These are phyloP conservation scores for Oncorhynchus keta DNA, from an alignment of 2,113 vertebrate species.

Conservation along the genomic window DNA sequence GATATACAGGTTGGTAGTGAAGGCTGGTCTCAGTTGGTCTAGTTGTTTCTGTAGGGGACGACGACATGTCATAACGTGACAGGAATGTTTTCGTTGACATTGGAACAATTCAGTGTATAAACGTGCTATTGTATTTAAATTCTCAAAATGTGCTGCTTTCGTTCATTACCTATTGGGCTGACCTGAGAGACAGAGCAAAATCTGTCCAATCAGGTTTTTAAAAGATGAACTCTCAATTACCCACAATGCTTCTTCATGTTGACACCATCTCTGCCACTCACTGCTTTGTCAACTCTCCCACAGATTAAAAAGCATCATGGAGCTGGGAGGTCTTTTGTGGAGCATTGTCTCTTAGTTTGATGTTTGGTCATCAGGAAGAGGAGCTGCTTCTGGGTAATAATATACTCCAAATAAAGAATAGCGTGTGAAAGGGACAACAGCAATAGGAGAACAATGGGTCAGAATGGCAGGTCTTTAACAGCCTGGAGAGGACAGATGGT, in stretches of 20 bases:
- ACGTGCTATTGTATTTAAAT: no score
- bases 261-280: conserved; percentile 38
- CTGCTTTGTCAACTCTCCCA: conserved; percentile 12
- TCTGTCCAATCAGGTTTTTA: conserved; percentile 11
- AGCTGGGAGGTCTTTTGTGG: conserved; percentile 76
- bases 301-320: conserved; percentile 65
- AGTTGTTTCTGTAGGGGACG: not conserved
- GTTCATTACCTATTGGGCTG: not conserved
- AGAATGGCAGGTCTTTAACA: conserved; percentile 73
- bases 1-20: no score
- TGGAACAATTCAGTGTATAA: not conserved
- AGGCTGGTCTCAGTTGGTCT: no score
- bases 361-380: conserved; percentile 76
- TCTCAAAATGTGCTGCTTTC: no score
- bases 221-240: conserved; percentile 49
- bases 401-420: conserved; percentile 82
- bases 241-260: conserved; percentile 44
- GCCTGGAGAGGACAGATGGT: no score
- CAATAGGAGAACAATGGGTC: conserved; percentile 78
- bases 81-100: not conserved
- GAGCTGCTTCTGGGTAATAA: conserved; percentile 75
- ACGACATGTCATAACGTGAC: not conserved
- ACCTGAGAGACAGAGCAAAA: not conserved
- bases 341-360: conserved; percentile 74
- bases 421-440: conserved; percentile 78